Conservation (phyloP, 2,888 invertebrate genomes). For the Metellina segmentata region DNA sequence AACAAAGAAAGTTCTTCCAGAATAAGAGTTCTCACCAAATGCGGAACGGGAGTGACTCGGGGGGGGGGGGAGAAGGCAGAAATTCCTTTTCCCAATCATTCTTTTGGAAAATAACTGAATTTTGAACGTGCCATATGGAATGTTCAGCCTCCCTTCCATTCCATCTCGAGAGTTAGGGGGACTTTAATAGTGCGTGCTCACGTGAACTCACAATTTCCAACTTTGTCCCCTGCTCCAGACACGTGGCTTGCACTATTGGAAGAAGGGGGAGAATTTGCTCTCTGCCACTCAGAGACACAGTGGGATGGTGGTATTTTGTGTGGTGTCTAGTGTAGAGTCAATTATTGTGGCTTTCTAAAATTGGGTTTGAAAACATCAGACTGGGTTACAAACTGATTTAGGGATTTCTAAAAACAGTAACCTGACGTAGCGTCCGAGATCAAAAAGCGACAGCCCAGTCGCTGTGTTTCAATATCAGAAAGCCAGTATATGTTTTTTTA, state of each 20-base stretch:
- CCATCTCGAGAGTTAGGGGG: neutral
- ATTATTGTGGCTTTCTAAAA: no score
- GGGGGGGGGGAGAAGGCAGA: neutral
- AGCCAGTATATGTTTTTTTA: no score
- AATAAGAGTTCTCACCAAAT: neutral
- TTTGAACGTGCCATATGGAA: slow-evolving; percentile 44
- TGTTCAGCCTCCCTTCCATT: neutral
- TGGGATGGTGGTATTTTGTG: neutral
- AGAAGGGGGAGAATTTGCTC: neutral
- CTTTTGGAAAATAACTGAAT: slow-evolving; percentile 10
- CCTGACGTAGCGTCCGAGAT: no score
- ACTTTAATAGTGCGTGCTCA: slow-evolving; percentile 63
- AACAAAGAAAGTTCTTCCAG: neutral
- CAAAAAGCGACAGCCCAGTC: no score
- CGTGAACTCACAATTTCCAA: slow-evolving; percentile 37
- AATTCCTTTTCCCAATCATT: slow-evolving; percentile 14
- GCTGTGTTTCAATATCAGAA: no score
- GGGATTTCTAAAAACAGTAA: no score
- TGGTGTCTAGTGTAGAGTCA: no score
- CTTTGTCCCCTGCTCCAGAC: neutral
- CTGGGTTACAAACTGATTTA: no score
- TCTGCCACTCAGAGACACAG: neutral
- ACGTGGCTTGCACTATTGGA: slow-evolving; percentile 31
- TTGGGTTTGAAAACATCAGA: no score
- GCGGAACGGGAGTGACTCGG: neutral